Conservation (phyloP, 2,888 invertebrate genomes). For the Strigamia crassipes region DNA sequence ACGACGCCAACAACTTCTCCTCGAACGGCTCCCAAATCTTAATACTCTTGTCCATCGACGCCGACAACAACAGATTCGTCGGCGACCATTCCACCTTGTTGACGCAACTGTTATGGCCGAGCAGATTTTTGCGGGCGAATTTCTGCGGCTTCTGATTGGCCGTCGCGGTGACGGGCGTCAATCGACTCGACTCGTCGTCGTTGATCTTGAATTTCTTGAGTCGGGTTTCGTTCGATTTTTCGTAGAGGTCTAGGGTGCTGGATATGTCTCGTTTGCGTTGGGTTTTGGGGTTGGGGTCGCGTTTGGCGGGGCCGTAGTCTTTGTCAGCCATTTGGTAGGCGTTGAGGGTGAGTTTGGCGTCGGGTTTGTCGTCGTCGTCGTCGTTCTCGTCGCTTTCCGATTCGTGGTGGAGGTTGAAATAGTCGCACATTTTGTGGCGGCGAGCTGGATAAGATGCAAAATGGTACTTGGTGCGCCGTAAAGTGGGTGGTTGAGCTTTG, state of each 20-base stretch:
- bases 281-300: neutral
- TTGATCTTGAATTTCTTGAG: neutral
- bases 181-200: neutral
- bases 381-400: too few species aligned
- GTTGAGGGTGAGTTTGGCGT: too few species aligned
- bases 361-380: too few species aligned
- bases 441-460: too few species aligned
- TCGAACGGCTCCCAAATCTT: conserved; percentile 57
- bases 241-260: neutral
- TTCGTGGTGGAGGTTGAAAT: too few species aligned
- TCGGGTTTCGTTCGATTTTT: conserved; percentile 12
- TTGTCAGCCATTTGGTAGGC: neutral
- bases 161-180: neutral
- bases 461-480: too few species aligned
- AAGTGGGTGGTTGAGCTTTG: too few species aligned
- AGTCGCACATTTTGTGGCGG: too few species aligned
- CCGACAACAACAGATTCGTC: conserved; percentile 57
- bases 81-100: conserved; percentile 50
- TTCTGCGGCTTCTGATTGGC: neutral
- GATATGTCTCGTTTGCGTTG: too few species aligned
- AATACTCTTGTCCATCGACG: conserved; percentile 57
- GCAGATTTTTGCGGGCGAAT: neutral
- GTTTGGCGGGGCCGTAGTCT: neutral
- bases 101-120: conserved; percentile 41
- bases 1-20: conserved; percentile 48